Percentiles rank a stretch among this genome's conserved stretches.
These are phyloP conservation scores for Sminthurides bifidus DNA, from an alignment of 1,140 invertebrate genomes.

Conservation along the genomic window DNA sequence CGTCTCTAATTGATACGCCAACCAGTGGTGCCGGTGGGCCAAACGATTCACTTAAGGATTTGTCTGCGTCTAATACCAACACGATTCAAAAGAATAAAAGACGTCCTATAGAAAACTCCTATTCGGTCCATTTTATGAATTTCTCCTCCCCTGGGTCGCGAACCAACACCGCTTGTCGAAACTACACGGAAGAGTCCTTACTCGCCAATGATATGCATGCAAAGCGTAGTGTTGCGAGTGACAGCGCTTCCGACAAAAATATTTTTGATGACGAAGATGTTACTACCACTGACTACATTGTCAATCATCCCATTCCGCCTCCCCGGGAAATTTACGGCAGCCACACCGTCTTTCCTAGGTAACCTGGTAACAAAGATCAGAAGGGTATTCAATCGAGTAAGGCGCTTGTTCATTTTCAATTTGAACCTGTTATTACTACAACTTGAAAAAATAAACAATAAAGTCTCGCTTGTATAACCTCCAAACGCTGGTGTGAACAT, in stretches of 20 bases:
- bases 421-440: too few relatives aligned
- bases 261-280: constrained; percentile 26
- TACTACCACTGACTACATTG: constrained; percentile 24
- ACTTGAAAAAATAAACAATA: too few relatives aligned
- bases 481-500: too few relatives aligned
- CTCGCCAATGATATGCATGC: constrained; percentile 46
- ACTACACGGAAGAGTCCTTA: constrained; percentile 52
- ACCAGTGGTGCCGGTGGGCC: constrained; percentile 5
- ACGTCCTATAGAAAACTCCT: constrained; percentile 55
- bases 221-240: background rate
- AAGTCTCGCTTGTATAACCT: too few relatives aligned
- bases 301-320: constrained; percentile 29
- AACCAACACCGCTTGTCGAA: constrained; percentile 44
- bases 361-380: constrained; percentile 7
- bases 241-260: constrained; percentile 4
- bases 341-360: constrained; percentile 31
- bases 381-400: too few relatives aligned
- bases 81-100: constrained; percentile 31
- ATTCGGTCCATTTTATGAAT: constrained; percentile 36
- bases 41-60: too few relatives aligned
- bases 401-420: too few relatives aligned
- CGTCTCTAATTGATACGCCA: background rate
- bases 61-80: too few relatives aligned
- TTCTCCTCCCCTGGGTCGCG: constrained; percentile 33
- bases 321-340: constrained; percentile 29